These are phyloP conservation scores for Cheilosia impressa DNA, from an alignment of 2,888 invertebrate species.

Conservation along the genomic window DNA sequence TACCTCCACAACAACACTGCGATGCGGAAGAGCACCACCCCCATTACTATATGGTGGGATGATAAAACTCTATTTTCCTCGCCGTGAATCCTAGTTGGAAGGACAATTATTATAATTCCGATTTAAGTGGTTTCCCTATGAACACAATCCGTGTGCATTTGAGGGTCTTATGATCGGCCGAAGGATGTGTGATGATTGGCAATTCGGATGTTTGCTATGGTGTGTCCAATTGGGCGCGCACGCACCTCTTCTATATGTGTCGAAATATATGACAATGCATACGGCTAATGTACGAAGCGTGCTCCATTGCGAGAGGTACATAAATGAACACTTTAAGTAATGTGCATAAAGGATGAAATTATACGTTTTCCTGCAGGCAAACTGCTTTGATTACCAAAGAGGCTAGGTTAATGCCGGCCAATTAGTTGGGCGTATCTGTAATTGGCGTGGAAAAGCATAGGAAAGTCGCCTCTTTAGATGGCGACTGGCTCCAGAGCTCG, in stretches of 20 bases:
- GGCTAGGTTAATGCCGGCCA: too few relatives aligned
- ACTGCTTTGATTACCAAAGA: too few relatives aligned
- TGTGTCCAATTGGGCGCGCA: constrained; percentile 50
- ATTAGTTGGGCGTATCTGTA: too few relatives aligned
- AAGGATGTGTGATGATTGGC: constrained; percentile 56
- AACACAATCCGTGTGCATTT: constrained; percentile 13
- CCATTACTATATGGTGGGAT: neutral
- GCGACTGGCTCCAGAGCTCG: too few relatives aligned
- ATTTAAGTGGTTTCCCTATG: constrained; percentile 35
- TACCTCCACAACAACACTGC: constrained; percentile 16
- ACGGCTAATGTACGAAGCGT: constrained; percentile 24
- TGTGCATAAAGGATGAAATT: constrained; percentile 5
- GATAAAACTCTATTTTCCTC: neutral
- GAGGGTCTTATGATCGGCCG: constrained; percentile 26
- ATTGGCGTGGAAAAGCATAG: too few relatives aligned
- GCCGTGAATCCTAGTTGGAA: constrained; percentile 21
- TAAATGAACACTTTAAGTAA: neutral
- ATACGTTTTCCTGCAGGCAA: constrained; percentile 2
- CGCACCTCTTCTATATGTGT: constrained; percentile 15
- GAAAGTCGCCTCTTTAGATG: too few relatives aligned
- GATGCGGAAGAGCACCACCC: constrained; percentile 18
- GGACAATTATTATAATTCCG: constrained; percentile 38
- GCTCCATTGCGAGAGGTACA: neutral
- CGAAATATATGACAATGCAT: constrained; percentile 20
- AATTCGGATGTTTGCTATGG: constrained; percentile 55